phyloP scores from a whole-genome alignment of 2,888 invertebrate species.

The Meliscaeva auricollis region DNA sequence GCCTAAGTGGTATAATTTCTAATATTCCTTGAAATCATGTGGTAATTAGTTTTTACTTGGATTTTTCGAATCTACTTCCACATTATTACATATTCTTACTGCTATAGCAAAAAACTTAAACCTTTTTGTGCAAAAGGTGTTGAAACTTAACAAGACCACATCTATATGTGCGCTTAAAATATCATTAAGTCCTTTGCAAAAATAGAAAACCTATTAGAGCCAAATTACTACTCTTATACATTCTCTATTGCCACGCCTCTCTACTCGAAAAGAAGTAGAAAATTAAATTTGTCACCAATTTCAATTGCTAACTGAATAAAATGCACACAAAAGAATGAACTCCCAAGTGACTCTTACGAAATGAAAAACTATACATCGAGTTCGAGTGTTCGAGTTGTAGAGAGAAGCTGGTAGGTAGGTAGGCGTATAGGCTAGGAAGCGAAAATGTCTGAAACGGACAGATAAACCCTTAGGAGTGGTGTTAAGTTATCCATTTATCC shows the following conservation, averaged over 20 bases:
- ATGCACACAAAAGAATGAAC: constrained; percentile 65
- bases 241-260: constrained; percentile 58
- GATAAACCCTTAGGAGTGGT: constrained; percentile 72
- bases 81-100: no score
- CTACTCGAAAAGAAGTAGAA: constrained; percentile 44
- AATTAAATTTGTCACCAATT: constrained; percentile 75
- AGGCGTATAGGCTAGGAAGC: constrained; percentile 8
- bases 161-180: neutral
- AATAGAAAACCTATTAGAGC: constrained; percentile 24
- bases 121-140: no score
- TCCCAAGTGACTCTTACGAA: constrained; percentile 60
- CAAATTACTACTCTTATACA: constrained; percentile 61
- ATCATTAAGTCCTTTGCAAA: constrained; percentile 29
- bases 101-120: no score
- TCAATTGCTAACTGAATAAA: constrained; percentile 67
- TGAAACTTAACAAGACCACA: neutral
- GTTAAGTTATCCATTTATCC: constrained; percentile 75
- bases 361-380: constrained; percentile 39
- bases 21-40: no score
- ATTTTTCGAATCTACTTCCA: no score
- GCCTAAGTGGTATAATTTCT: no score
- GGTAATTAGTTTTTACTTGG: no score
- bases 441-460: constrained; percentile 67
- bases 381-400: no score
- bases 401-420: no score